Base-by-base conservation (phyloP, 2,888 invertebrate genomes). In the Mongoloraphidia duomilia region DNA sequence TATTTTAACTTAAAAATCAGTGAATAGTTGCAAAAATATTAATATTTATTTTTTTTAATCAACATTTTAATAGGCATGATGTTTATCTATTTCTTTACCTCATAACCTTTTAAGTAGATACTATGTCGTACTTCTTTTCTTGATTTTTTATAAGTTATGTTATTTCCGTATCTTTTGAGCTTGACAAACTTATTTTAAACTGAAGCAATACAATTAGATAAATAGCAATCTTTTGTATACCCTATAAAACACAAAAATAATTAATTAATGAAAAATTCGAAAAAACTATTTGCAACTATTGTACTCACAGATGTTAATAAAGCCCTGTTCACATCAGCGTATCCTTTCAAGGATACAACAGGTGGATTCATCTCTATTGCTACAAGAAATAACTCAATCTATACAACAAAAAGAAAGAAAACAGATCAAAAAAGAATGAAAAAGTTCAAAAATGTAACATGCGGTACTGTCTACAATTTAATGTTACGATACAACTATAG, bases 311-410 rank as follows among this genome's bases (percentile, higher is more conserved):
- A 77, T 38, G 80, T 76, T 12, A 82, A 63, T 3, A 81, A 64
- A 59, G 79, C 77, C 49, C 81, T 71, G 60, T 80, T 80, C 14
- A 81, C 79, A 54, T 78, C 65, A 1, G 77, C 76, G 56, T 80
- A 82, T 26, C 82, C 82, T 58, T 77, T 76, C 43, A 82, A 64
- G 34, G 78, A 80, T 1, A 82, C 81, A 13, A 78, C 77, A 0
- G 82, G 80, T 6, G 82, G 80, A 61, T 81, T 81, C 77, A 81
- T 76, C 62, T 79, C 75, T 45, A 81, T 80, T 1, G 80, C 82
- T 55, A 75, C 74, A 53, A 81, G 73, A 63, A 82, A 82, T 52
- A 80, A 69, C 61, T 81, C 79, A 55, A 82, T 76, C 80, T 26
- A 26, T 26, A 6, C 26, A 26, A 26, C 26, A 6, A 26, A 3